phyloP scores from a whole-genome alignment of 1,140 invertebrate genomes.

The Mizuhopecten yessoensis region DNA sequence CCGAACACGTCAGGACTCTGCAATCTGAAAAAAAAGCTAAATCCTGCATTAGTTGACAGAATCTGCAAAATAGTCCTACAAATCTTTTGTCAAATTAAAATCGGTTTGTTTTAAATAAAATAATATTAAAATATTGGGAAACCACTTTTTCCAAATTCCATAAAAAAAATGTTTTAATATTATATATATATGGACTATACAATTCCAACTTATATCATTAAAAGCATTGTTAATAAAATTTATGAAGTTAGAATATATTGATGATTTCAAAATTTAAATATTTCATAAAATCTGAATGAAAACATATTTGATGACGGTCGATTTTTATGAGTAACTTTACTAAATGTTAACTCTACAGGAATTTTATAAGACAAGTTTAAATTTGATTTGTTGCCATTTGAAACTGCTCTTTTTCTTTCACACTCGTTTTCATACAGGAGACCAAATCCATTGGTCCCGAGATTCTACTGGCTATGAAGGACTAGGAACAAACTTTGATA shows the following conservation, averaged over 20 bases:
- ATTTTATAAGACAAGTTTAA: no score
- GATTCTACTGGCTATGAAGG: not conserved
- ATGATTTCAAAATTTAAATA: not conserved
- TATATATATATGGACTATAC: not conserved
- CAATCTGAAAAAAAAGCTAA: constrained; percentile 32
- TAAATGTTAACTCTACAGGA: not conserved
- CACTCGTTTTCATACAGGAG: not conserved
- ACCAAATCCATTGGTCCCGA: not conserved
- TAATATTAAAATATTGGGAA: not conserved
- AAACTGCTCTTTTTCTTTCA: not conserved
- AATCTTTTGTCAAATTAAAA: not conserved
- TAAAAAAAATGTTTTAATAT: not conserved
- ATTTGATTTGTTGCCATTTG: not conserved
- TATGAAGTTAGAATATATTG: not conserved
- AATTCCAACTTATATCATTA: not conserved
- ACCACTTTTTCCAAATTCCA: no score
- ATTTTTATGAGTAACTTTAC: not conserved
- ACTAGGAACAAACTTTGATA: no score
- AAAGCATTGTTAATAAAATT: not conserved
- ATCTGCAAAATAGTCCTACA: not conserved
- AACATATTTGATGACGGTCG: not conserved
- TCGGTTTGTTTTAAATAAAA: not conserved
- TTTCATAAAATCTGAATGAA: not conserved
- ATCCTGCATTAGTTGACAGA: constrained; percentile 4
- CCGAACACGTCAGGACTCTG: constrained; percentile 18